Base-by-base conservation (phyloP, 2,797 vertebrate species). In the Gallinago nigripennis region DNA sequence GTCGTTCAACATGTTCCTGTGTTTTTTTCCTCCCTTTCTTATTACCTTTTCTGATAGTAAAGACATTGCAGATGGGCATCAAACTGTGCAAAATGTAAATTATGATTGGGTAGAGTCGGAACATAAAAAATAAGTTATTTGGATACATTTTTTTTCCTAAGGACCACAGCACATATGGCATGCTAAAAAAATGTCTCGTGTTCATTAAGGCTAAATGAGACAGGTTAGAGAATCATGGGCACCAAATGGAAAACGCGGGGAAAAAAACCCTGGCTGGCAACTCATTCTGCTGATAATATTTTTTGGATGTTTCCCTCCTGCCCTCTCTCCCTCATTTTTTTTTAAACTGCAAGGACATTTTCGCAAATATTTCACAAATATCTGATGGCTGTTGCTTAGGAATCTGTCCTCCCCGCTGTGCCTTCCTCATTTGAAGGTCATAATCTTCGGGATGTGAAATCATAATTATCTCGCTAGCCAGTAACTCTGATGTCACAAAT, bases 131-230 rank as follows among this genome's bases (percentile, higher is more conserved):
- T 76, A 92, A 95, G 90, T 86, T 92, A 91, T 88, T 95, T 94
- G 80, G 85, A 88, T 88, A 86, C 78, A 0, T 75, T 71, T 85
- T 92, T 92, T 94, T 92, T 92, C 85, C 70, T 73, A 46, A 94
- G 91, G 91, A 94, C 94, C 90, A 75, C 92, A 96, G 95, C 90
- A 94, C 95, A 96, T 96, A 96, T 96, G 94, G 92, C 90, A 51
- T 81, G 94, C 76, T 94, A 95, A 95, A 94, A 95, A 93, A 94
- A 82, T 8, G 81, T 90, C 94, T 95, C 46, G 0, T 95, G 93
- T 94, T 96, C 95, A 97, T 95, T 94, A 95, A 96, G 94, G 91
- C 95, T 97, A 96, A 96, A 88, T 90, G 93, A 96, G 88, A 92
- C 93, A 96, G 84, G 95, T 96, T 96, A 97, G 87, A 96, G 92